A percentile compares a stretch with the other conserved stretches of the same genome.
Conservation (phyloP, 2,888 invertebrate species). For the Mesochorus sp. region DNA sequence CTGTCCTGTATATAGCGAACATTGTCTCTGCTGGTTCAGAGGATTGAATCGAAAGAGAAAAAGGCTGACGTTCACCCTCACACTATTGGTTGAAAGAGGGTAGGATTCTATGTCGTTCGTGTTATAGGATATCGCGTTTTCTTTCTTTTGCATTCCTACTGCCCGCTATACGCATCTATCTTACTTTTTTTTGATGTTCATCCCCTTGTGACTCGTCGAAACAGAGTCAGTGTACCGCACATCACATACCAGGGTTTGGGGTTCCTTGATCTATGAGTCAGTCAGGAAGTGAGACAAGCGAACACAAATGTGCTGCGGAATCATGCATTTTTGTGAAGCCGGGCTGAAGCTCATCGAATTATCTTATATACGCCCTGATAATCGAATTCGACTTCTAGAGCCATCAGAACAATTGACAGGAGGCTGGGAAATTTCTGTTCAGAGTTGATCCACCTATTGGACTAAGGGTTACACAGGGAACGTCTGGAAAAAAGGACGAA, state of each 20-base stretch:
- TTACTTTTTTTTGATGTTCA: conserved; percentile 14
- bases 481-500: too few relatives aligned
- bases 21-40: not conserved
- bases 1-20: conserved; percentile 21
- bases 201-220: conserved; percentile 15
- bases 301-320: conserved; percentile 65
- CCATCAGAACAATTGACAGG: too few relatives aligned
- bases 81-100: conserved; percentile 13
- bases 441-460: too few relatives aligned
- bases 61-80: conserved; percentile 51
- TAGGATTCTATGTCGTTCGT: conserved; percentile 25
- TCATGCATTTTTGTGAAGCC: not conserved
- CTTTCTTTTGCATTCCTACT: not conserved
- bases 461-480: too few relatives aligned
- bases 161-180: not conserved
- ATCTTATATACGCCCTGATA: not conserved
- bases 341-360: not conserved
- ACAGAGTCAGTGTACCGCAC: not conserved
- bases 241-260: conserved; percentile 35
- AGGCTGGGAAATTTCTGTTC: too few relatives aligned
- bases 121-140: conserved; percentile 40
- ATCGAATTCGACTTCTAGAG: too few relatives aligned
- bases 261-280: conserved; percentile 76
- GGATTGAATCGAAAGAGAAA: conserved; percentile 18
- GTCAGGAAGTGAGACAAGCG: conserved; percentile 72